Conservation (phyloP, 2,113 vertebrate species). For the Genyomyrus donnyi region DNA sequence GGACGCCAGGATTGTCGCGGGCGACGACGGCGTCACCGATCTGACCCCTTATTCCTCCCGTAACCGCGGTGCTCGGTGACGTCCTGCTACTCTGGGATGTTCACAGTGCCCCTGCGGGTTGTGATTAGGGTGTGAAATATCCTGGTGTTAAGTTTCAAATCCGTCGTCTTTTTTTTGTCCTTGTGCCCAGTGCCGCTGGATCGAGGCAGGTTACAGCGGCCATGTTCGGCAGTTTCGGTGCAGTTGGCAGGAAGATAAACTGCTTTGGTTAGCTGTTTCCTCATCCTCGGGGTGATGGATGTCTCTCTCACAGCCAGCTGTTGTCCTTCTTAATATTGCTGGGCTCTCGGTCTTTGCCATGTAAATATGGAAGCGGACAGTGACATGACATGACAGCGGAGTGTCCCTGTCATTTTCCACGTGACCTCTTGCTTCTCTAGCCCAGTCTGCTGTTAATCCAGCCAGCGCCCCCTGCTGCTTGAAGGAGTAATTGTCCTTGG, state of each 20-base stretch:
- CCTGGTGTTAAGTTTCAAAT: neutral
- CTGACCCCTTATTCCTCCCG: neutral
- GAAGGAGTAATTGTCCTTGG: neutral
- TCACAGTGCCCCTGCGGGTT: neutral
- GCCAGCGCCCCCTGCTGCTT: neutral
- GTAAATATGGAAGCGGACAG: neutral
- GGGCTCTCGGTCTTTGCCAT: neutral
- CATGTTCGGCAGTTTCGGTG: neutral
- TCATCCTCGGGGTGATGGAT: neutral
- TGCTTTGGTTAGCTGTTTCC: neutral
- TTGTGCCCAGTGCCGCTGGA: neutral
- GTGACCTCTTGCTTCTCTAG: neutral
- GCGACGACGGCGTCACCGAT: slow-evolving; percentile 15
- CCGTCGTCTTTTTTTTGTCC: neutral
- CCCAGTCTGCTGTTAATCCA: neutral
- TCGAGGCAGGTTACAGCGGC: neutral
- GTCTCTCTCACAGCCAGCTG: neutral
- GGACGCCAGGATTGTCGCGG: neutral
- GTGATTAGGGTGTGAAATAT: neutral
- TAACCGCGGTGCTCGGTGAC: neutral
- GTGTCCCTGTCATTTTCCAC: slow-evolving; percentile 8
- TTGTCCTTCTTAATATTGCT: neutral
- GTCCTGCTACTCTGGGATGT: neutral
- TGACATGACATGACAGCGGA: neutral
- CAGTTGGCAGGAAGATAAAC: neutral